Base-by-base conservation (phyloP, 1,140 invertebrate species). In the Dolichoris vasculosae region DNA sequence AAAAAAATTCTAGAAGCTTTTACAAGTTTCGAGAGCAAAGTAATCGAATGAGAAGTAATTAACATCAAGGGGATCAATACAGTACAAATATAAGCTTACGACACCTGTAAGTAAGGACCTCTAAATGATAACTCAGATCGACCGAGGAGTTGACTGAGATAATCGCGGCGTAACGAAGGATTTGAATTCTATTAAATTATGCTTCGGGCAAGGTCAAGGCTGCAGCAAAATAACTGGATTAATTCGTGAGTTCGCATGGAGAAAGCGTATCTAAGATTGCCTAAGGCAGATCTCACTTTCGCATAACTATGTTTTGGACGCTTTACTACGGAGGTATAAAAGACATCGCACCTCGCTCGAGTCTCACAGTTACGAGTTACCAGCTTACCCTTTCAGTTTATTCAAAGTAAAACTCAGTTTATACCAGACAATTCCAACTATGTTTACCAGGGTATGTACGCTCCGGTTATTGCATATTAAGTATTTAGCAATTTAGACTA, bases 381-480 rank as follows among this genome's bases (percentile, higher is more conserved):
- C 48, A 46, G 35, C 77, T 86, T 63, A 30, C 67, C 13, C 43
- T 79, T 17, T n/a, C 23, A 63, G 11, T 48, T 76, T 59, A 2
- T 43, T 51, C 17, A 81, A 46, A 76, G 86, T 64, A 85, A 89
- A 73, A 89, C 83, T 85, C 88, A 2, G 23, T 4, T 59, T 13
- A 4, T 1, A 13, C 20, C 15, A 63, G 32, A 69, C 46, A 30
- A 69, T 17, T 73, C 30, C 75, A 86, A 55, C 43, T 67, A 89
- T 89, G 88, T 88, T 89, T 82, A 32, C 85, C 73, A 89, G 88
- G 87, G 88, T 89, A 84, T 6, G 20, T n/a, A 35, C 4, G 17
- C 30, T 55, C 6, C 32, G 48, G 78, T 80, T 17, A 35, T 26
- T 55, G n/a, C 40, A 8, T 23, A 26, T 0, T n/a, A 15, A 26